Percentiles rank a stretch among this genome's conserved stretches.
These are phyloP conservation scores for Remorina albescens DNA, from an alignment of 2,797 vertebrate species.

Conservation along the genomic window DNA sequence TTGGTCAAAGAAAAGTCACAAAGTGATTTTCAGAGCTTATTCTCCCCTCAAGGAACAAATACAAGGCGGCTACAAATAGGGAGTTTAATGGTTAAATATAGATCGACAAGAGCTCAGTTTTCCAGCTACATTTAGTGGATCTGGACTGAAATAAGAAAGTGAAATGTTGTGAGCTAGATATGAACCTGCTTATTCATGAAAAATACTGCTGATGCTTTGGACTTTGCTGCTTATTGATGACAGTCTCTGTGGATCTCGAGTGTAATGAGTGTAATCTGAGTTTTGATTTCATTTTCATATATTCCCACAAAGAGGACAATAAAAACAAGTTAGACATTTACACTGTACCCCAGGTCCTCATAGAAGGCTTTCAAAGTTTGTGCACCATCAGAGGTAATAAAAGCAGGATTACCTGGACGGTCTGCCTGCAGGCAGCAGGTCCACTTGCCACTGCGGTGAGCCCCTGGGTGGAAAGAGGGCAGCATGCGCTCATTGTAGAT, in stretches of 20 bases:
- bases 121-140: background rate
- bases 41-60: slow-evolving; percentile 39
- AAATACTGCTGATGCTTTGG: background rate
- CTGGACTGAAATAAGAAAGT: background rate
- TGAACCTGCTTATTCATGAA: background rate
- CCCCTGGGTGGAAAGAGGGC: slow-evolving; percentile 89
- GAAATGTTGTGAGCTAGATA: background rate
- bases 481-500: slow-evolving; percentile 88
- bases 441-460: slow-evolving; percentile 89
- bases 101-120: slow-evolving; percentile 20
- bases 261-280: too few species aligned
- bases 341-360: background rate
- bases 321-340: background rate
- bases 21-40: slow-evolving; percentile 5
- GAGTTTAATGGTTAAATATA: slow-evolving; percentile 34
- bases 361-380: background rate
- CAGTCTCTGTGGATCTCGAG: background rate
- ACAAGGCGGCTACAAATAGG: slow-evolving; percentile 40
- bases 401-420: slow-evolving; percentile 82
- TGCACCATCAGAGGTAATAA: slow-evolving; percentile 9
- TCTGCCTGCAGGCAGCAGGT: slow-evolving; percentile 91
- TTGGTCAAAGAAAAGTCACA: slow-evolving; percentile 27
- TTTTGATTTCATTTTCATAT: background rate
- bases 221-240: slow-evolving; percentile 10
- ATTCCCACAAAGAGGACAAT: background rate